phyloP scores from a whole-genome alignment of 2,888 invertebrate species.

The Athalia rosae region DNA sequence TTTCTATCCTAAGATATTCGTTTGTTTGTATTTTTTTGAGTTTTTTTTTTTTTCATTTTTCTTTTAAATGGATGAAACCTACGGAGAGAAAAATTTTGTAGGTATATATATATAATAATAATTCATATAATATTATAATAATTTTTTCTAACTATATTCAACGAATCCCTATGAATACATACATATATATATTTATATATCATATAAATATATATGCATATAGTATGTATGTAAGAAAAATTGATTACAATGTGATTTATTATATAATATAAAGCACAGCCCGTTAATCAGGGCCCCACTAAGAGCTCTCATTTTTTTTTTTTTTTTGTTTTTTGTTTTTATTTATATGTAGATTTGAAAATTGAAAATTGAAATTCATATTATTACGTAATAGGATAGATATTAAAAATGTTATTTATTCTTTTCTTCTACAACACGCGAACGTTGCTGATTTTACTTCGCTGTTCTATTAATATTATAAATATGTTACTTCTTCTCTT shows the following conservation, averaged over 20 bases:
- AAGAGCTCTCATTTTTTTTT: slow-evolving; percentile 43
- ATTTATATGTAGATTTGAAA: slow-evolving; percentile 7
- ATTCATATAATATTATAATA: background rate
- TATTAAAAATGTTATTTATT: background rate
- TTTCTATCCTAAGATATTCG: slow-evolving; percentile 27
- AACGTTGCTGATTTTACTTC: slow-evolving; percentile 19
- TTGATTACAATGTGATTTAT: slow-evolving; percentile 63
- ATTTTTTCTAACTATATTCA: slow-evolving; percentile 13
- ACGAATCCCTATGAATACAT: slow-evolving; percentile 25
- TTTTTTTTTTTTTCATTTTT: slow-evolving; percentile 58
- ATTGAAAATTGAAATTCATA: background rate
- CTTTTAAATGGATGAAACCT: slow-evolving; percentile 26
- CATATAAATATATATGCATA: background rate
- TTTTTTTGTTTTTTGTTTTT: slow-evolving; percentile 34
- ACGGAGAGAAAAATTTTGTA: slow-evolving; percentile 27
- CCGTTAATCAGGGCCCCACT: slow-evolving; percentile 52
- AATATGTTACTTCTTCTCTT: too few species aligned
- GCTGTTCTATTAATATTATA: slow-evolving; percentile 35
- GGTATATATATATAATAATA: slow-evolving; percentile 29
- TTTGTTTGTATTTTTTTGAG: slow-evolving; percentile 46
- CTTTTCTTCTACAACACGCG: background rate
- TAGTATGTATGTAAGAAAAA: slow-evolving; percentile 56
- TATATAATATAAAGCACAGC: slow-evolving; percentile 64
- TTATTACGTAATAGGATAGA: background rate
- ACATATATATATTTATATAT: background rate